phyloP scores from a whole-genome alignment of 1,140 invertebrate species.

The Oedothorax gibbosus region DNA sequence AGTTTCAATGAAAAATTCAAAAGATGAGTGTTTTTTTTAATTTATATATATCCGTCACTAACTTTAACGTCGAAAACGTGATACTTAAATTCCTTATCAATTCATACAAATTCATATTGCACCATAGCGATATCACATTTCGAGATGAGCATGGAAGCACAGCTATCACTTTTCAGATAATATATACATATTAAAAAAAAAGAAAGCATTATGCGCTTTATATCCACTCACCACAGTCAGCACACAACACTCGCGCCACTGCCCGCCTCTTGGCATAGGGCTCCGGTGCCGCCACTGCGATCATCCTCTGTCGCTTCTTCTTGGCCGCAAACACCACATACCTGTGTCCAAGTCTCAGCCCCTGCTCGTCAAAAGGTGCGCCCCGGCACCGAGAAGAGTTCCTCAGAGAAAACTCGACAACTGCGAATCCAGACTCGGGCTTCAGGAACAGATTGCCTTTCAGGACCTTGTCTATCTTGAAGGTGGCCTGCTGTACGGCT shows the following conservation, averaged over 20 bases:
- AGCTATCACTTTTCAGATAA: too few relatives aligned
- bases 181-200: too few relatives aligned
- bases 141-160: too few relatives aligned
- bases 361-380: slow-evolving; percentile 1
- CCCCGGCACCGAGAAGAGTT: slow-evolving; percentile 39
- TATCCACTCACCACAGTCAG: slow-evolving; percentile 56
- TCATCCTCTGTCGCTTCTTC: slow-evolving; percentile 23
- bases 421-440: background rate
- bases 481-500: slow-evolving; percentile 59
- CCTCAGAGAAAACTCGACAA: slow-evolving; percentile 28
- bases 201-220: too few relatives aligned
- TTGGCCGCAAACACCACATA: slow-evolving; percentile 62
- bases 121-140: too few relatives aligned
- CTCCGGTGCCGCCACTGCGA: slow-evolving; percentile 33
- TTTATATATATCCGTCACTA: too few relatives aligned
- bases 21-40: too few relatives aligned
- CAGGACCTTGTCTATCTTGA: slow-evolving; percentile 45
- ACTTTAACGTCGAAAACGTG: too few relatives aligned
- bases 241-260: slow-evolving; percentile 40
- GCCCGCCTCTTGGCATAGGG: slow-evolving; percentile 45
- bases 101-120: too few relatives aligned
- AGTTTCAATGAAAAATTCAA: too few relatives aligned
- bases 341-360: slow-evolving; percentile 11
- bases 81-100: too few relatives aligned
- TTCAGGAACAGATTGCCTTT: slow-evolving; percentile 4